Conservation (phyloP, 2,888 invertebrate species). For the Tolmerus cingulatus region DNA sequence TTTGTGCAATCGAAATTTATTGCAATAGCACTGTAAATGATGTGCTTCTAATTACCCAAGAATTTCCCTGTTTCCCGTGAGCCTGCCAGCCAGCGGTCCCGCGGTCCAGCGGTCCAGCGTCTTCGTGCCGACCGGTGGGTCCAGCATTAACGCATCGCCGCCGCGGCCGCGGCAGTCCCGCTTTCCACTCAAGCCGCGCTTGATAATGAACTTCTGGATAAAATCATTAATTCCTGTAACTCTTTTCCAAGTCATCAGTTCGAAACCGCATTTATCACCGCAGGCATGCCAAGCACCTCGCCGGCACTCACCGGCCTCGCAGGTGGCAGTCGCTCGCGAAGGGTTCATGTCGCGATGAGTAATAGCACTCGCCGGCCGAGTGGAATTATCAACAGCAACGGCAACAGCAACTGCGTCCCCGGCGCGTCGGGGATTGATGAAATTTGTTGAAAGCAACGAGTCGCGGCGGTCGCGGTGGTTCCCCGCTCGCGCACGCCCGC, state of each 20-base stretch:
- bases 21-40: constrained; percentile 16
- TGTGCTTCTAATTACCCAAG: constrained; percentile 31
- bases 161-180: neutral
- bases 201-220: constrained; percentile 44
- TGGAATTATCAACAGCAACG: constrained; percentile 37
- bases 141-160: neutral
- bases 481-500: neutral
- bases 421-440: constrained; percentile 3
- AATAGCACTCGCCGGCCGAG: constrained; percentile 33
- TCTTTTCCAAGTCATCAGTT: constrained; percentile 44
- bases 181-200: neutral
- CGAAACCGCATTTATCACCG: constrained; percentile 44
- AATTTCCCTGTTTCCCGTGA: neutral
- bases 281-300: constrained; percentile 13
- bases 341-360: constrained; percentile 44
- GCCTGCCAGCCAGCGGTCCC: neutral
- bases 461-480: neutral
- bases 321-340: constrained; percentile 40
- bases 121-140: neutral
- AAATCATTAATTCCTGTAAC: constrained; percentile 38
- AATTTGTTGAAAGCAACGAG: constrained; percentile 4
- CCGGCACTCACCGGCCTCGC: constrained; percentile 38
- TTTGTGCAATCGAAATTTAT: constrained; percentile 27
- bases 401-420: constrained; percentile 1
- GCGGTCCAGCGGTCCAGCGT: neutral